Percentiles rank a stretch among this genome's conserved stretches.
Conservation (phyloP, 2,113 vertebrate species). For the Osmerus eperlanus region DNA sequence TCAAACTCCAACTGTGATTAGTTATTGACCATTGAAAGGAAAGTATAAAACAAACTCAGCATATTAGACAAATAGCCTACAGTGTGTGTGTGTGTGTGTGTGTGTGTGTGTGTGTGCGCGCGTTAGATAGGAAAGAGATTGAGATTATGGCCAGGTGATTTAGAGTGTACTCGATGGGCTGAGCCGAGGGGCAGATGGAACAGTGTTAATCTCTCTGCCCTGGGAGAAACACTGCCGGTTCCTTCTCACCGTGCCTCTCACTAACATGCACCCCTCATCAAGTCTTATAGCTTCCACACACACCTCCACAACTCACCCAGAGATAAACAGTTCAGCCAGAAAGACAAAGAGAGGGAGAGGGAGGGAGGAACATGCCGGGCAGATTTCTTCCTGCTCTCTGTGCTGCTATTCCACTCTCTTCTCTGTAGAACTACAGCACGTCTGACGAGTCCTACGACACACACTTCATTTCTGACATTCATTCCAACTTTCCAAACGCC, state of each 20-base stretch:
- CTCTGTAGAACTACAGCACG: slow-evolving; percentile 22
- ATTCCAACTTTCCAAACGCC: too few relatives aligned
- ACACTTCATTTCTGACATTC: too few relatives aligned
- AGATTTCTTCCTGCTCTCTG: not conserved
- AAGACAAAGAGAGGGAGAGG: not conserved
- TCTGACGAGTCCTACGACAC: not conserved
- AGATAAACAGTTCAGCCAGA: not conserved
- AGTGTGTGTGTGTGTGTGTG: too few relatives aligned
- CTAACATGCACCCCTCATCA: not conserved
- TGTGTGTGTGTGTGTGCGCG: too few relatives aligned
- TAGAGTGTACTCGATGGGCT: not conserved
- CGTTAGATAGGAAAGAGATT: too few relatives aligned
- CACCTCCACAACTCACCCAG: slow-evolving; percentile 13
- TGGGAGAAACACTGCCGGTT: slow-evolving; percentile 33
- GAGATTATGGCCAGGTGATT: too few relatives aligned
- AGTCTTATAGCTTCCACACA: not conserved
- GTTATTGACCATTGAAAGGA: slow-evolving; percentile 18
- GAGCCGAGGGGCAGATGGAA: slow-evolving; percentile 55
- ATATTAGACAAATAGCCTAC: too few relatives aligned
- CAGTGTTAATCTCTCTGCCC: slow-evolving; percentile 51
- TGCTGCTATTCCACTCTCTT: not conserved
- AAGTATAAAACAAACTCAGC: not conserved
- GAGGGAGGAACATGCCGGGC: not conserved
- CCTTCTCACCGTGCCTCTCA: not conserved
- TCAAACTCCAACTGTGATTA: slow-evolving; percentile 7